These are phyloP conservation scores for Sebastes elongatus DNA, from an alignment of 2,797 vertebrate species.

Conservation along the genomic window DNA sequence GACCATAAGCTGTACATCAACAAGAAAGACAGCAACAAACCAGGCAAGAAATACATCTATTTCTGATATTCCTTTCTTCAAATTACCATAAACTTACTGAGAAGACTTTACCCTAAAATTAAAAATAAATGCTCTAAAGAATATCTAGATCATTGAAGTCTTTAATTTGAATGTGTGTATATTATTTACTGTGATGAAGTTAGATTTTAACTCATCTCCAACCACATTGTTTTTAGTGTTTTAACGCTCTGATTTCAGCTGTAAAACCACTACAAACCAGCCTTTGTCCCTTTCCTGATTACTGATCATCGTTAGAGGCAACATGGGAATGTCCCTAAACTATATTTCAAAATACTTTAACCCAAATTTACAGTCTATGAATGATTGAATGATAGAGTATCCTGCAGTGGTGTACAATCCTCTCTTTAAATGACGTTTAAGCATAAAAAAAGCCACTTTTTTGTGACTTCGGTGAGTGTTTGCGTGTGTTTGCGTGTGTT, in stretches of 20 bases:
- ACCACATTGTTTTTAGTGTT: background rate
- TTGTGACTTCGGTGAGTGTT: background rate
- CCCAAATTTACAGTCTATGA: background rate
- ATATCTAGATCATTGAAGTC: background rate
- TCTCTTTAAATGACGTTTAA: background rate
- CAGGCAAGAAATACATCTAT: background rate
- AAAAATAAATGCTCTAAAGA: background rate
- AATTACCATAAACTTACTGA: background rate
- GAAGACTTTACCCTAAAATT: background rate
- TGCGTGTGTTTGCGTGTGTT: background rate
- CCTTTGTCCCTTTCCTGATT: background rate
- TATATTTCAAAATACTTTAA: background rate
- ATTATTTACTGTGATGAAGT: background rate
- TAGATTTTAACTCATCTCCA: background rate
- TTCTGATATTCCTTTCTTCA: background rate
- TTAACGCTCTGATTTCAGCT: background rate
- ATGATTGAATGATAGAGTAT: background rate
- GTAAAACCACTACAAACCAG: background rate
- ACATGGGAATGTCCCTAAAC: background rate
- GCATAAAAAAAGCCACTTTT: background rate
- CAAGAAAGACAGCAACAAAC: background rate
- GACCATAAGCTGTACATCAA: background rate
- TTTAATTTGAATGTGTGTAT: background rate
- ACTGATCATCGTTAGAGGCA: background rate
- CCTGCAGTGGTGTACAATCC: no score